Percentiles rank a stretch among this genome's conserved stretches.
Conservation (phyloP, 2,888 invertebrate species). For the Drosophila anceps region DNA sequence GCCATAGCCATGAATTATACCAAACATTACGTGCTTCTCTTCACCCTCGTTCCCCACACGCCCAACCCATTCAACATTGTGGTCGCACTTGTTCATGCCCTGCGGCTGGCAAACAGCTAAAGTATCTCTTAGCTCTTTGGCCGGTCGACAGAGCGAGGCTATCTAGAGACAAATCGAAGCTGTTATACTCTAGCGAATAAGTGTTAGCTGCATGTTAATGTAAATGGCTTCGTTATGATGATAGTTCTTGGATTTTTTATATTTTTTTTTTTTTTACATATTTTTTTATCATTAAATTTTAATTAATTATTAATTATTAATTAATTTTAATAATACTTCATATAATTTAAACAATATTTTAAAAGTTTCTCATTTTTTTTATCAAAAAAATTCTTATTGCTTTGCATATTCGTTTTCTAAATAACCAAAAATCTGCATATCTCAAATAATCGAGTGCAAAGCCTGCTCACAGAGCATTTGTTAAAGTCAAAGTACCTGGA, state of each 20-base stretch:
- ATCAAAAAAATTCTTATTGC: neutral
- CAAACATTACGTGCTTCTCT: constrained; percentile 10
- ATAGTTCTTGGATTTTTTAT: neutral
- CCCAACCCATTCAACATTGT: constrained; percentile 2
- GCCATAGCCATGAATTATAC: constrained; percentile 57
- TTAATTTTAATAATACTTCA: no score
- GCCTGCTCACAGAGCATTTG: neutral
- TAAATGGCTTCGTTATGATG: neutral
- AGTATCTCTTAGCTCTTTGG: constrained; percentile 38
- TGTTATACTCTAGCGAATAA: constrained; percentile 30
- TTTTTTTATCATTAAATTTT: no score
- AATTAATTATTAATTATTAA: no score
- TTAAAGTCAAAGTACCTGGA: neutral
- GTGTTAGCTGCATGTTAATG: neutral
- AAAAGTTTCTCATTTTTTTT: neutral
- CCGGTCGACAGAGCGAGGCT: neutral
- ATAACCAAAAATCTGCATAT: neutral
- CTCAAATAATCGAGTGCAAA: neutral
- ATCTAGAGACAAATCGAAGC: constrained; percentile 12
- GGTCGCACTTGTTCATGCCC: constrained; percentile 67
- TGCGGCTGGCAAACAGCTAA: constrained; percentile 50
- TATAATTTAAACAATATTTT: no score
- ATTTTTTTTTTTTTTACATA: no score
- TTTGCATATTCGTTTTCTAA: neutral
- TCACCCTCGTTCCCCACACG: neutral